Conservation (phyloP, 2,888 invertebrate genomes). For the Teinopalpus imperialis region DNA sequence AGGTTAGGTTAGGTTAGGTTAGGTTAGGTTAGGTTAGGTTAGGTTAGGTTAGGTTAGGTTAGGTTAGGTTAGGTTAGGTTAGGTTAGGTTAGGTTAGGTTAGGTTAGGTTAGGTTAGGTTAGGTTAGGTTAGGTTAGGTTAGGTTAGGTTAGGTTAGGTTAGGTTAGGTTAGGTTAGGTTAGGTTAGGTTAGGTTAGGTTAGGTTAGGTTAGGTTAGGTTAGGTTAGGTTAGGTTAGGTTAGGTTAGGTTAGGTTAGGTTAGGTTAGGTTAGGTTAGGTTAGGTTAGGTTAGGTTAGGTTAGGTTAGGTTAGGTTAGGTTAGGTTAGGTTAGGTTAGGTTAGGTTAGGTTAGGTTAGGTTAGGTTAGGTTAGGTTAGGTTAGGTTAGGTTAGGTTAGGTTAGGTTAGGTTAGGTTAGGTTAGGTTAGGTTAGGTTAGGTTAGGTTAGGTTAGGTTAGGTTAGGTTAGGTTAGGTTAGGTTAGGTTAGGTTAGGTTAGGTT, state of each 20-base stretch:
- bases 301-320: conserved; percentile 6
- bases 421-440: conserved; percentile 12
- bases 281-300: conserved; percentile 14
- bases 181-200: conserved; percentile 14
- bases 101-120: conserved; percentile 19
- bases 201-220: conserved; percentile 24
- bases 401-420: conserved; percentile 17
- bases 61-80: conserved; percentile 18
- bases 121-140: conserved; percentile 19
- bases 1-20: conserved; percentile 19
- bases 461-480: conserved; percentile 13
- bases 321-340: neutral
- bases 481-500: conserved; percentile 13
- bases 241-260: conserved; percentile 13
- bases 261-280: conserved; percentile 14
- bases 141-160: conserved; percentile 21
- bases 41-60: conserved; percentile 19
- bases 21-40: conserved; percentile 19
- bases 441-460: conserved; percentile 13
- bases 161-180: conserved; percentile 17
- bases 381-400: neutral
- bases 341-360: too few relatives aligned
- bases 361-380: too few relatives aligned
- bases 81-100: conserved; percentile 19
- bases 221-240: conserved; percentile 21